Evolutionary conservation across 2,113 vertebrate species (phyloP).

Genomic region (Xyliphius kryptos): DNA sequence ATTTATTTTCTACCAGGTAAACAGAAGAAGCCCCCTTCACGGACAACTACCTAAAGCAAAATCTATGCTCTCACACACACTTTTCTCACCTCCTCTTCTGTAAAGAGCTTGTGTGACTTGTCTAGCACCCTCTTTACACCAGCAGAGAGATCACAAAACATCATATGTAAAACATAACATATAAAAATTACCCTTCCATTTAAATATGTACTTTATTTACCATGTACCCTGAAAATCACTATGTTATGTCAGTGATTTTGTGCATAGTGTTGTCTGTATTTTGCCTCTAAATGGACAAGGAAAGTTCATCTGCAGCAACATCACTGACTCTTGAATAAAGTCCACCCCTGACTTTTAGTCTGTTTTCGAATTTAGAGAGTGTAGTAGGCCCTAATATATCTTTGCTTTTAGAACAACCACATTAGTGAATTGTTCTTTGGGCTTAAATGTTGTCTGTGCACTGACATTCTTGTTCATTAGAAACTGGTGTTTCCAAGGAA

Average conservation of each 20-base stretch:
- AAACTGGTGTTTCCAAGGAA: slow-evolving; percentile 37
- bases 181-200: too few relatives aligned
- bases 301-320: too few relatives aligned
- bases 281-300: too few relatives aligned
- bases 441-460: slow-evolving; percentile 4
- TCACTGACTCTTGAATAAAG: too few relatives aligned
- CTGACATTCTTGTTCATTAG: slow-evolving; percentile 11
- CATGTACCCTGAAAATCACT: too few relatives aligned
- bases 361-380: too few relatives aligned
- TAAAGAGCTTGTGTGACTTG: slow-evolving; percentile 4
- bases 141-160: too few relatives aligned
- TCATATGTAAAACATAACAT: too few relatives aligned
- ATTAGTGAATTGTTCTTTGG: background rate
- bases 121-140: background rate
- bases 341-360: too few relatives aligned
- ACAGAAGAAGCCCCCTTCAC: slow-evolving; percentile 1
- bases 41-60: slow-evolving; percentile 6
- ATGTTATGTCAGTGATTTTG: too few relatives aligned
- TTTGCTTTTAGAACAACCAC: slow-evolving; percentile 9
- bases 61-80: slow-evolving; percentile 5
- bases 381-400: slow-evolving; percentile 1
- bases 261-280: too few relatives aligned
- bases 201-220: too few relatives aligned
- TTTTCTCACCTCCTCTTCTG: background rate
- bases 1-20: slow-evolving; percentile 2